A percentile compares a stretch with the other conserved stretches of the same genome.
Conservation (phyloP, 1,140 invertebrate genomes). For the Bombus superbus region DNA sequence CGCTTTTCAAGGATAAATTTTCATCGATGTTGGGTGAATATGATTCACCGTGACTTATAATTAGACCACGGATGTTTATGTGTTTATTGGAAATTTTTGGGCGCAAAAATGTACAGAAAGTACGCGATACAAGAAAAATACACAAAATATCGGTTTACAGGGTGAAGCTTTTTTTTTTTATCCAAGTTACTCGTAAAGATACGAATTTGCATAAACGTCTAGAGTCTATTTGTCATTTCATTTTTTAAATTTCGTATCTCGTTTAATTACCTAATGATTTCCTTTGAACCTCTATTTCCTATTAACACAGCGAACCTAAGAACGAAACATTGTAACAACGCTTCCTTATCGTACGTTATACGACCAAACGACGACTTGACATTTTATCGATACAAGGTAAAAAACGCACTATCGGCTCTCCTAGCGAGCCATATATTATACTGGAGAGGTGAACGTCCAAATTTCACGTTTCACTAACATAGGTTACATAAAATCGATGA, state of each 20-base stretch:
- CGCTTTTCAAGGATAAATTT: neutral
- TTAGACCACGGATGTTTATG: neutral
- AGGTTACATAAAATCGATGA: slow-evolving; percentile 12
- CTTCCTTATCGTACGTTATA: neutral
- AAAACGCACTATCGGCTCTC: neutral
- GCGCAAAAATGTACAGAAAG: too few species aligned
- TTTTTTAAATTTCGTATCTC: neutral
- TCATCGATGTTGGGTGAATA: neutral
- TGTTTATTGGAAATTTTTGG: neutral
- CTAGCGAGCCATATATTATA: neutral
- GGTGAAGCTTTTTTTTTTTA: too few species aligned
- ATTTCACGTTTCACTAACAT: neutral
- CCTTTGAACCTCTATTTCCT: neutral
- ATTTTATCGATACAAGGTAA: neutral
- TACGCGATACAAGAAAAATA: too few species aligned
- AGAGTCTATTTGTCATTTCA: too few species aligned
- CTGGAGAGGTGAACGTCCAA: neutral
- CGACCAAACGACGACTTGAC: neutral
- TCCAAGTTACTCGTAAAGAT: too few species aligned
- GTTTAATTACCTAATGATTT: neutral
- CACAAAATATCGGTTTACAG: too few species aligned
- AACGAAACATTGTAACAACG: neutral
- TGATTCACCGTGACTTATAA: neutral
- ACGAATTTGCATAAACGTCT: too few species aligned
- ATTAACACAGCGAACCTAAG: too few species aligned